These are phyloP conservation scores for Hylaeus anthracinus DNA, from an alignment of 1,140 invertebrate species.

Conservation along the genomic window DNA sequence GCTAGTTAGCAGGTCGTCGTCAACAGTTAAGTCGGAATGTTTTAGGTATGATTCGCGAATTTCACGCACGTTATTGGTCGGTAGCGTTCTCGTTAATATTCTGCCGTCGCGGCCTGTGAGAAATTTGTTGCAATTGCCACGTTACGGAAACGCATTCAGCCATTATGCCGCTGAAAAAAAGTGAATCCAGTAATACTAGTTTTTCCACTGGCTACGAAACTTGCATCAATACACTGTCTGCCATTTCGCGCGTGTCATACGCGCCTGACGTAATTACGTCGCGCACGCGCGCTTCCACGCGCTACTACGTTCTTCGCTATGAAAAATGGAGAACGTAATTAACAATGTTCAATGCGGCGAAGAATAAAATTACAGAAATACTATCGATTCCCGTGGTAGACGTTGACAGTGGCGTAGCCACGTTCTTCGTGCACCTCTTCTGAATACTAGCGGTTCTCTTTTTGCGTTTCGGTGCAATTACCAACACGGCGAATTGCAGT, in stretches of 20 bases:
- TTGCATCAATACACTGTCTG: neutral
- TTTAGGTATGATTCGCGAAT: neutral
- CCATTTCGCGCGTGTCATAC: constrained; percentile 53
- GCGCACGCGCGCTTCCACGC: neutral
- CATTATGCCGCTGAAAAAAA: constrained; percentile 20
- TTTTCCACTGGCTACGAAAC: constrained; percentile 47
- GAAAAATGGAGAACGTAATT: constrained; percentile 46
- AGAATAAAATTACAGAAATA: constrained; percentile 28
- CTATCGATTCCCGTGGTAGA: constrained; percentile 22
- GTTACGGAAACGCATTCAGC: constrained; percentile 12
- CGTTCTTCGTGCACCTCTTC: too few relatives aligned
- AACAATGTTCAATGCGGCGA: constrained; percentile 55
- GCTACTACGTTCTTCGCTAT: constrained; percentile 10
- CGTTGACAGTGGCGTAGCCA: too few relatives aligned
- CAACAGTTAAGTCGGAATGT: neutral
- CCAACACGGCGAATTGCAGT: constrained; percentile 8
- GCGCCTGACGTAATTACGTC: constrained; percentile 43
- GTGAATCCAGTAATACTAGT: constrained; percentile 50
- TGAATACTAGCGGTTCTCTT: too few relatives aligned
- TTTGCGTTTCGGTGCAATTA: neutral
- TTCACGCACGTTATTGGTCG: constrained; percentile 7
- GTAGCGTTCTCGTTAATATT: constrained; percentile 35
- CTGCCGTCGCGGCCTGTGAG: neutral
- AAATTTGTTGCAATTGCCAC: neutral
- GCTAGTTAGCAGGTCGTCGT: neutral